Evolutionary conservation across 1,140 invertebrate species (phyloP).

Genomic region (Sarcophaga bullata): DNA sequence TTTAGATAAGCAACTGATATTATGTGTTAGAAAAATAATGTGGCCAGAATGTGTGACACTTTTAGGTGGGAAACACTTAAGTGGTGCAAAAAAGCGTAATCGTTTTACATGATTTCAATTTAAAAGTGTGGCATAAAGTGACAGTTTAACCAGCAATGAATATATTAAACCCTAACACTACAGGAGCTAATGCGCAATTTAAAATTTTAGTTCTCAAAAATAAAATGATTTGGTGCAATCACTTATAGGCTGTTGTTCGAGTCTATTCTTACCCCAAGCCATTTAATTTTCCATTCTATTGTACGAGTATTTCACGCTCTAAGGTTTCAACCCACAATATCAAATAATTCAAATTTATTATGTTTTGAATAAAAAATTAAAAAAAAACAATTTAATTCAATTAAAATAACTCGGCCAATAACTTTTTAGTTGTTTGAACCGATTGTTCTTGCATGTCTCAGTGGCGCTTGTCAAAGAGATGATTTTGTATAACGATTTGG

Average conservation of each 20-base stretch:
- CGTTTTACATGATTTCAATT: not conserved
- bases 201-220: too few species aligned
- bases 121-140: too few species aligned
- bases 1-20: not conserved
- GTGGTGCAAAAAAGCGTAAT: not conserved
- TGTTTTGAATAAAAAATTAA: not conserved
- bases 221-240: too few species aligned
- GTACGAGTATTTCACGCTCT: not conserved
- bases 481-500: too few species aligned
- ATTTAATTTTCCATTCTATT: not conserved
- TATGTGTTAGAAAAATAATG: not conserved
- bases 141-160: too few species aligned
- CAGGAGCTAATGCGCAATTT: too few species aligned
- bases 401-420: conserved; percentile 22
- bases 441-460: too few species aligned
- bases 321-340: not conserved
- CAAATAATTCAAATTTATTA: not conserved
- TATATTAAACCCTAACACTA: too few species aligned
- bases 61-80: not conserved
- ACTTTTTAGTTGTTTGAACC: not conserved
- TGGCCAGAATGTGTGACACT: not conserved
- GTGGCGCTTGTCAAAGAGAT: too few species aligned
- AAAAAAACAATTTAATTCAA: not conserved
- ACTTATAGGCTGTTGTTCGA: too few species aligned
- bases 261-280: too few species aligned